phyloP scores from a whole-genome alignment of 2,888 invertebrate genomes.

The Plagodis dolabraria region DNA sequence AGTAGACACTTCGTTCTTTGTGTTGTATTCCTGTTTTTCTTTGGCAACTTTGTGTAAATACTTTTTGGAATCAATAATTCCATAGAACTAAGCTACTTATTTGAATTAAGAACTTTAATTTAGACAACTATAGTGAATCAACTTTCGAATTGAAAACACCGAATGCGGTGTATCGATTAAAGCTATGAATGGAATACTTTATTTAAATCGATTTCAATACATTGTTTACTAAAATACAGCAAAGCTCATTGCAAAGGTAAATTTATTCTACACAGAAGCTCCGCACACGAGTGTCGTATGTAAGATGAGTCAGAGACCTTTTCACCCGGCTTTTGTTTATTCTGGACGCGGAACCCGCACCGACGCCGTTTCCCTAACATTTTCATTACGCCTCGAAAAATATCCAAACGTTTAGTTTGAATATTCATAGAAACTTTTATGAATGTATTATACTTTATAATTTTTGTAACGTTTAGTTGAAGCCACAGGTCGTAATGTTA shows the following conservation, averaged over 20 bases:
- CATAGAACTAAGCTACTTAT: background rate
- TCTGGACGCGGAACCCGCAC: constrained; percentile 66
- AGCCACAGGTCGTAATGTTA: constrained; percentile 36
- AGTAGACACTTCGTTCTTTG: constrained; percentile 24
- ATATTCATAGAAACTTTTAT: constrained; percentile 60
- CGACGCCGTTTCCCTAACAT: constrained; percentile 63
- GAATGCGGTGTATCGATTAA: constrained; percentile 12
- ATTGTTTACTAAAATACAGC: constrained; percentile 56
- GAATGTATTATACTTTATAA: constrained; percentile 51
- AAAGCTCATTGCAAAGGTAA: constrained; percentile 64
- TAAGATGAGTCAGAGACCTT: constrained; percentile 79
- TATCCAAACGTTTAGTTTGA: constrained; percentile 50
- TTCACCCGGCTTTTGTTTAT: constrained; percentile 75
- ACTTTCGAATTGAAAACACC: constrained; percentile 12
- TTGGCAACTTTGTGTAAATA: constrained; percentile 13
- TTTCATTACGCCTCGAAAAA: constrained; percentile 53
- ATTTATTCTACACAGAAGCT: constrained; percentile 76
- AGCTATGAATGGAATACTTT: constrained; percentile 36
- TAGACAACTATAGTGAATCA: constrained; percentile 1
- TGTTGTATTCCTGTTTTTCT: constrained; percentile 18
- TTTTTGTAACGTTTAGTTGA: constrained; percentile 44
- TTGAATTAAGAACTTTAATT: constrained; percentile 5
- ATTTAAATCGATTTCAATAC: constrained; percentile 44
- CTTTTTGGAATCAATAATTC: background rate
- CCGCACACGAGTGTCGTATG: constrained; percentile 53